Percentiles rank a stretch among this genome's conserved stretches.
phyloP scores from a whole-genome alignment of 2,888 invertebrate species.

The Tenthredo distinguenda region DNA sequence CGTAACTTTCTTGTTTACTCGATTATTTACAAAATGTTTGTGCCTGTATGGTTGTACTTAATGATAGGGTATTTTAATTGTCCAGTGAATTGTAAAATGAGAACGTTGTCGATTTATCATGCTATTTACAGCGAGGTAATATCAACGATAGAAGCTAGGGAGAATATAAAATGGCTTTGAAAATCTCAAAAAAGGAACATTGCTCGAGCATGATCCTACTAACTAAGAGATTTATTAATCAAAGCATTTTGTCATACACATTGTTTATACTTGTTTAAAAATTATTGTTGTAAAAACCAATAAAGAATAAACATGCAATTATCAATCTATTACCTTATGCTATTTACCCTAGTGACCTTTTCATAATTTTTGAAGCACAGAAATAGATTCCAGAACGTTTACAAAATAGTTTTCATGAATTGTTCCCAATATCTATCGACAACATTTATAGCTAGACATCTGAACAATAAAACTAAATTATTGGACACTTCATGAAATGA shows the following conservation, averaged over 20 bases:
- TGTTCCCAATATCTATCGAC: neutral
- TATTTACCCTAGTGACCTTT: neutral
- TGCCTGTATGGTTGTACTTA: neutral
- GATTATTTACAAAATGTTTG: neutral
- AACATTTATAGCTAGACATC: neutral
- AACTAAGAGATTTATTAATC: neutral
- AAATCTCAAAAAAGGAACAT: neutral
- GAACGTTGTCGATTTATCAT: neutral
- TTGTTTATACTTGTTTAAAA: neutral
- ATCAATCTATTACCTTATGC: neutral
- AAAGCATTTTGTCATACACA: neutral
- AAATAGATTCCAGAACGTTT: neutral
- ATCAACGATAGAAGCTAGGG: slow-evolving; percentile 54
- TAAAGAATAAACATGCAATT: neutral
- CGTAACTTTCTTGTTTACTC: neutral
- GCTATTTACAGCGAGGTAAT: slow-evolving; percentile 50
- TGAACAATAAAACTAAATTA: neutral
- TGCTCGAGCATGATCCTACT: neutral
- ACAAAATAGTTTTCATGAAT: neutral
- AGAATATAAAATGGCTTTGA: slow-evolving; percentile 42
- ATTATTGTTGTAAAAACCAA: neutral
- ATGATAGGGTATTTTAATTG: neutral
- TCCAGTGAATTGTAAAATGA: neutral
- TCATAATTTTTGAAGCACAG: neutral
- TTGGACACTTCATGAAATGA: neutral